Conservation (phyloP, 2,888 invertebrate genomes). For the Hipparchia semele region DNA sequence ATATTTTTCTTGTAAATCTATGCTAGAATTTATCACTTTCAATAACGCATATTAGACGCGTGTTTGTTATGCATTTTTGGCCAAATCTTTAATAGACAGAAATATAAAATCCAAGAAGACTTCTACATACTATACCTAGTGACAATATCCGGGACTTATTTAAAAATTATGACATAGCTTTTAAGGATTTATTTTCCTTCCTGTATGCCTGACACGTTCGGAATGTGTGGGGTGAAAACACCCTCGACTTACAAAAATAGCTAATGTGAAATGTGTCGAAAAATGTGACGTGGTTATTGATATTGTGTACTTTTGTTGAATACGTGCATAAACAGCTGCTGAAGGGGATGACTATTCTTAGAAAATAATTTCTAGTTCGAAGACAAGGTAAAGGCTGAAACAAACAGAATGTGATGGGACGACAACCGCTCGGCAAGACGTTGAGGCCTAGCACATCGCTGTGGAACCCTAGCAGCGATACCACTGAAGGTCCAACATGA, state of each 20-base stretch:
- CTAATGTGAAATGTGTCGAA: slow-evolving; percentile 20
- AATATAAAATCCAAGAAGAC: too few species aligned
- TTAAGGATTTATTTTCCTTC: background rate
- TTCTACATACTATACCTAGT: too few species aligned
- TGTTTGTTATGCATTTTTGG: too few species aligned
- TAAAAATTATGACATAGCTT: background rate
- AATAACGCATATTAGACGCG: too few species aligned
- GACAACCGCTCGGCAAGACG: background rate
- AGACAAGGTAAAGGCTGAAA: background rate
- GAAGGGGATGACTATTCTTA: slow-evolving; percentile 12
- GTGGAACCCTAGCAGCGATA: too few species aligned
- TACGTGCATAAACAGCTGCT: slow-evolving; percentile 11
- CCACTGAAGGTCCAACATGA: too few species aligned
- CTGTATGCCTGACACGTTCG: background rate
- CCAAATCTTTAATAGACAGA: too few species aligned
- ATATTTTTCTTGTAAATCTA: too few species aligned
- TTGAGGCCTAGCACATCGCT: too few species aligned
- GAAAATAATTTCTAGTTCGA: slow-evolving; percentile 1
- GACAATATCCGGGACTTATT: background rate
- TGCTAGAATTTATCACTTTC: too few species aligned
- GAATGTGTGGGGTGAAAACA: background rate
- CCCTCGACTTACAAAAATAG: slow-evolving; percentile 15
- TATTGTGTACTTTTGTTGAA: slow-evolving; percentile 8
- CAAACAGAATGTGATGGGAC: background rate
- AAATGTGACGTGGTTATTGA: slow-evolving; percentile 13